Base-by-base conservation (phyloP, 2,888 invertebrate species). In the Loripinus fragilis region DNA sequence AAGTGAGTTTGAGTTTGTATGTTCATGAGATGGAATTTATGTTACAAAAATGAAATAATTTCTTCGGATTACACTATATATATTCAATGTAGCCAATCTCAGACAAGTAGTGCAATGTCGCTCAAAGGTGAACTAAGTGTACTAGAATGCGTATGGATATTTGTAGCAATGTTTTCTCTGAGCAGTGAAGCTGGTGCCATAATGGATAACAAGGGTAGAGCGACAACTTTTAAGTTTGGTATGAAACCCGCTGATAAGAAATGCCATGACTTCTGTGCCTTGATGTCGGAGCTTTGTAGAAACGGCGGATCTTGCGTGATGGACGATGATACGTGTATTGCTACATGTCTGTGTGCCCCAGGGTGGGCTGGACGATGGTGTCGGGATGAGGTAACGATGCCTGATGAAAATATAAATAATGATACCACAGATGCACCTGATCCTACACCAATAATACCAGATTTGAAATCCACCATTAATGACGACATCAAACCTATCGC, bases 291-390 rank as follows among this genome's bases (percentile, higher is more conserved):
- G 7, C 48, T 79, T 38, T 84, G 84, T 50, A 33, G 71, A 33
- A 84, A 84, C 52, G 80, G 80, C 1, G 86, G 87, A 0, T 74
- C 79, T 12, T 87, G 87, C 60, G 38, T 81, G 15, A 78, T 76
- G 50, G 81, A 87, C 45, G 65, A 78, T 20, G 28, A 41, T 28
- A 85, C 84, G 0, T 87, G 87, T 50, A 64, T 52, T 20, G 83
- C 83, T 15, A 73, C 48, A n/a, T 87, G 87, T 77, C 50, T 80
- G 0, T 87, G 87, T 76, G 70, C 77, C 0, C 68, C 64, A 10
- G 81, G 81, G 5, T 81, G 80, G 80, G 78, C 76, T 8, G 87
- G 87, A 25, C 71, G 70, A 23, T 80, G 81, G 80, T 86, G 86
- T 74, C 60, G 60, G n/a, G 60, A 60, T 20, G 33, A 60, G 17